Evolutionary conservation across 2,888 invertebrate genomes (phyloP).

Genomic region (Sinohyriopsis cumingii): DNA sequence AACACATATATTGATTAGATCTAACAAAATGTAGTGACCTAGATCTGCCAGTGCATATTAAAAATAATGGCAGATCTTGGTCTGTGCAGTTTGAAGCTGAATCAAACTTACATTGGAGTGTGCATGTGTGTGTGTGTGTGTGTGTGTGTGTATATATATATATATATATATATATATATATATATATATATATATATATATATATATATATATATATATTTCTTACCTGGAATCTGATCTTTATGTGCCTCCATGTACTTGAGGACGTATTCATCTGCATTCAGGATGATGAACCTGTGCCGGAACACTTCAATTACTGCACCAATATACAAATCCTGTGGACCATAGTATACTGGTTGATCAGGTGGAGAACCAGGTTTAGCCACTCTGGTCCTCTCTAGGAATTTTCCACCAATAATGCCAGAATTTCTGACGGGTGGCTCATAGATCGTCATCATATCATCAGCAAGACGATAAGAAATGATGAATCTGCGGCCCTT

Average conservation of each 20-base stretch:
- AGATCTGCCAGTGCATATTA: no score
- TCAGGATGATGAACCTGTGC: constrained; percentile 84
- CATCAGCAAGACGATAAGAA: constrained; percentile 83
- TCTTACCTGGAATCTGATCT: constrained; percentile 69
- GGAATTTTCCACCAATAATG: constrained; percentile 83
- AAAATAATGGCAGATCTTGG: no score
- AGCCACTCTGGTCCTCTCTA: constrained; percentile 79
- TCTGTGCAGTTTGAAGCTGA: no score
- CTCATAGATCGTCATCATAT: constrained; percentile 84
- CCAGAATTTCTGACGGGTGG: constrained; percentile 76
- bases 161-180: background rate
- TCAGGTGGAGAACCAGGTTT: constrained; percentile 80
- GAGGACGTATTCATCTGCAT: constrained; percentile 89
- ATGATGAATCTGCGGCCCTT: constrained; percentile 83
- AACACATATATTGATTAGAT: no score
- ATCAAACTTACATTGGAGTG: no score
- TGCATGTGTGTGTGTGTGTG: no score
- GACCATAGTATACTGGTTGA: constrained; percentile 84
- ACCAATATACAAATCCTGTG: constrained; percentile 86
- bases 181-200: background rate
- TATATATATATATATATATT: background rate
- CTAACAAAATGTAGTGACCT: no score
- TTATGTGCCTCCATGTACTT: constrained; percentile 76
- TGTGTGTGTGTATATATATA: no score
- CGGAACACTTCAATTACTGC: constrained; percentile 82